A percentile compares a stretch with the other conserved stretches of the same genome.
Evolutionary conservation across 2,888 invertebrate genomes (phyloP).

Genomic region (Sarcophaga variegata): DNA sequence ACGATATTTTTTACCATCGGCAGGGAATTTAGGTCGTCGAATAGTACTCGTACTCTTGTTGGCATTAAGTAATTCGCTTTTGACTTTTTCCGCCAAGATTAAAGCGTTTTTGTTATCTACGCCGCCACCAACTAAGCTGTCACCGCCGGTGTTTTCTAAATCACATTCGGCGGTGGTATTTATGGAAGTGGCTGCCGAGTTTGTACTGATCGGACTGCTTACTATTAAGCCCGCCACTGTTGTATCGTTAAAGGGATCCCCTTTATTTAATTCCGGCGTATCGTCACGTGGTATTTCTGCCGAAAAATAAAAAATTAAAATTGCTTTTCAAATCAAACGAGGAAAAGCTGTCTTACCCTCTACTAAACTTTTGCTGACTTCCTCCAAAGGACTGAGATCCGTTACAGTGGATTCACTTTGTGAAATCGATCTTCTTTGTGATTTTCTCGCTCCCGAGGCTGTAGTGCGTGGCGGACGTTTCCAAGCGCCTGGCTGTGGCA

Average conservation of each 20-base stretch:
- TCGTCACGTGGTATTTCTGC: constrained; percentile 78
- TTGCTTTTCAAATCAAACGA: background rate
- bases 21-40: constrained; percentile 84
- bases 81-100: constrained; percentile 58
- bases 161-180: constrained; percentile 71
- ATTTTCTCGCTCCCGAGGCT: constrained; percentile 79
- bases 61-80: constrained; percentile 53
- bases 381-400: constrained; percentile 81
- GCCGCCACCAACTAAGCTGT: too few species aligned
- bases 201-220: constrained; percentile 76
- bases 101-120: constrained; percentile 55
- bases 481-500: constrained; percentile 94
- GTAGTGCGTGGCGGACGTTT: constrained; percentile 84
- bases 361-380: constrained; percentile 73
- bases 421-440: constrained; percentile 81
- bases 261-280: constrained; percentile 75
- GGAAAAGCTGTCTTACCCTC: constrained; percentile 73
- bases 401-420: constrained; percentile 83
- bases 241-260: constrained; percentile 71
- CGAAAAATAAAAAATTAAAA: constrained; percentile 11
- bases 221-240: constrained; percentile 40
- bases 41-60: constrained; percentile 44
- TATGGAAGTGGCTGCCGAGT: constrained; percentile 74
- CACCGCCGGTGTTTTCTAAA: constrained; percentile 5
- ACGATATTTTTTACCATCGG: constrained; percentile 91